Evolutionary conservation across 2,113 vertebrate species (phyloP).

Genomic region (Phrynosoma platyrhinos): DNA sequence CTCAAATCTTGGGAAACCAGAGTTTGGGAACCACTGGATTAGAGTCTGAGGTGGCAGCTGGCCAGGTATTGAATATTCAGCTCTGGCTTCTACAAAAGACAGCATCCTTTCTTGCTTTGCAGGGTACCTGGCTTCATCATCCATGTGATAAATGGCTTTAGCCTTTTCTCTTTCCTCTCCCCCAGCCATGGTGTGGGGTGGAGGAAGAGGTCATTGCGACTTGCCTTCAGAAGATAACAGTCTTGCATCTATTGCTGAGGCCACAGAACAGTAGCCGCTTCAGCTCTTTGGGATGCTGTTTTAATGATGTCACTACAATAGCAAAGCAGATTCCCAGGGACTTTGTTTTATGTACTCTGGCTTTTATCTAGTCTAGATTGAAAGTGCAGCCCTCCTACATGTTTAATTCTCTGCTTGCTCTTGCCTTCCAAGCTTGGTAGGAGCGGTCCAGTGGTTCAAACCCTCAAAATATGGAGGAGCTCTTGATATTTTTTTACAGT

Average conservation of each 20-base stretch:
- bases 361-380: background rate
- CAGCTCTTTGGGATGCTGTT: background rate
- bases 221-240: background rate
- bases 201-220: background rate
- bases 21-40: background rate
- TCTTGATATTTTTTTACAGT: background rate
- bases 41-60: background rate
- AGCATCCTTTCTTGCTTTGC: background rate
- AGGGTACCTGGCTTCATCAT: background rate
- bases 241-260: background rate
- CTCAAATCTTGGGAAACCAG: no score
- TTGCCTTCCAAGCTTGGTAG: background rate
- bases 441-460: background rate
- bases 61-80: background rate
- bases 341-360: conserved; percentile 21
- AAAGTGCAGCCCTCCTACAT: background rate
- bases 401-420: background rate
- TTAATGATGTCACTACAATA: conserved; percentile 25
- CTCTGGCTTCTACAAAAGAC: background rate
- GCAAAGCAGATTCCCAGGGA: conserved; percentile 19
- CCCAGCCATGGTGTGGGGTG: background rate
- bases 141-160: background rate
- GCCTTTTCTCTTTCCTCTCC: background rate
- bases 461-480: background rate
- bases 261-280: background rate